Evolutionary conservation across 2,113 vertebrate species (phyloP), one percentile per base, ranked within the genome.

Genomic region (Syngnathus floridae): DNA sequence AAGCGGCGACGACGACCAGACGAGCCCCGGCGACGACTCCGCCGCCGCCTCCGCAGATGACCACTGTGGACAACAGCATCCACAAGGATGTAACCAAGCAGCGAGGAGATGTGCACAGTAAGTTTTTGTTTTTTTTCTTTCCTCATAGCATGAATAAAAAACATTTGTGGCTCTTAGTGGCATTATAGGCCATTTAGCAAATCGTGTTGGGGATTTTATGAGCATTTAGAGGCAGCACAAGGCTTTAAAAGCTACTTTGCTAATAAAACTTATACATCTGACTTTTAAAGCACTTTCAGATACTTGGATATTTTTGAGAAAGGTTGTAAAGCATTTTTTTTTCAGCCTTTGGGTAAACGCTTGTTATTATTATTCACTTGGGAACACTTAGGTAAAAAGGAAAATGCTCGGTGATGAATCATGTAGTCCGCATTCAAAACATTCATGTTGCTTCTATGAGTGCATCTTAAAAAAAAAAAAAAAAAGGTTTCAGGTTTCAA

Each of bases 61-160:
- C 88, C 1, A 85, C 91, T 0, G 86, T 91, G 52, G 95, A 98
- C 87, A 97, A 96, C 90, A 92, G 85, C 79, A 94, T 97, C 76
- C 92, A 92, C 67, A 88, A 89, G 64, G 93, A 95, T 36, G 90
- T 89, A 66, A 89, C 93, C 86, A 98, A 95, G 78, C 94, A 94
- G 62, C 90, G 97, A 86, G 97, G 97, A 35, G 97, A 99, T 22
- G 97, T 98, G 16, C 95, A 97, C 86, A 99, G 97, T 99, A 90
- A 96, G 96, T 62, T 49, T 3, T 36, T 52, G 26, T 57, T 21
- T 41, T 13, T 0, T 0, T 2, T 46, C n/a, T 38, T n/a, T 9
- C 7, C 43, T 17, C 46, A 19, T 13, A 17, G 16, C 31, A 1
- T 55, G 31, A 37, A 57, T 36, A 19, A n/a, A 49, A n/a, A 36